These are phyloP conservation scores for Sarcoramphus papa DNA, from an alignment of 2,797 vertebrate genomes.

Conservation along the genomic window DNA sequence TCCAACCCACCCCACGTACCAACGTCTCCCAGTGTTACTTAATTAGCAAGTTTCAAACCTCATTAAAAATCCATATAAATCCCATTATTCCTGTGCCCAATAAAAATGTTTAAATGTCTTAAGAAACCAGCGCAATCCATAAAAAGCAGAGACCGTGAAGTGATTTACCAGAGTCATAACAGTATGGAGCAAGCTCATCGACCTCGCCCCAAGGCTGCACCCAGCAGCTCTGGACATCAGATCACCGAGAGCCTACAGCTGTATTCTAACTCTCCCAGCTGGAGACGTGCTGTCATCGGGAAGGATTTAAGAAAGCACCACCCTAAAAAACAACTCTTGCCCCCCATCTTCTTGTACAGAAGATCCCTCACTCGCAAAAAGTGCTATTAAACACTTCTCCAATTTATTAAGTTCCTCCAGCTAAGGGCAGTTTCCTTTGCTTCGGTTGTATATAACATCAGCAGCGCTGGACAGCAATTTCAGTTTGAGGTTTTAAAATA, in stretches of 20 bases:
- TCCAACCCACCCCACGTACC: not conserved
- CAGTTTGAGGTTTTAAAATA: not conserved
- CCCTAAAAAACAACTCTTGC: not conserved
- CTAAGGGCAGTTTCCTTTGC: not conserved
- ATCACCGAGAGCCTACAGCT: not conserved
- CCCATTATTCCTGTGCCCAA: not conserved
- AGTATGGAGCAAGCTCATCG: not conserved
- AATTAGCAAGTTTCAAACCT: not conserved
- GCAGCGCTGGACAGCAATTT: not conserved
- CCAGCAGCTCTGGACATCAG: not conserved
- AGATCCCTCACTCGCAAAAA: not conserved
- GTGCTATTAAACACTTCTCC: not conserved
- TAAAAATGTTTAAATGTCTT: too few species aligned
- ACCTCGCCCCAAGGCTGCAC: not conserved
- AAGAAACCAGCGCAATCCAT: not conserved
- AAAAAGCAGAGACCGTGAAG: not conserved
- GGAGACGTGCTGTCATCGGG: not conserved
- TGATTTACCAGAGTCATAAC: not conserved
- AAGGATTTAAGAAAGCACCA: not conserved
- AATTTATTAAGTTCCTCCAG: not conserved
- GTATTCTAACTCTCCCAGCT: not conserved
- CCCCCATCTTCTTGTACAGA: not conserved
- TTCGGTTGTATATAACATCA: accelerated
- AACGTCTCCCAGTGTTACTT: accelerated
- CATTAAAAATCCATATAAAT: not conserved